A percentile compares a stretch with the other conserved stretches of the same genome.
phyloP scores from a whole-genome alignment of 1,140 invertebrate genomes.

The Pantala flavescens region DNA sequence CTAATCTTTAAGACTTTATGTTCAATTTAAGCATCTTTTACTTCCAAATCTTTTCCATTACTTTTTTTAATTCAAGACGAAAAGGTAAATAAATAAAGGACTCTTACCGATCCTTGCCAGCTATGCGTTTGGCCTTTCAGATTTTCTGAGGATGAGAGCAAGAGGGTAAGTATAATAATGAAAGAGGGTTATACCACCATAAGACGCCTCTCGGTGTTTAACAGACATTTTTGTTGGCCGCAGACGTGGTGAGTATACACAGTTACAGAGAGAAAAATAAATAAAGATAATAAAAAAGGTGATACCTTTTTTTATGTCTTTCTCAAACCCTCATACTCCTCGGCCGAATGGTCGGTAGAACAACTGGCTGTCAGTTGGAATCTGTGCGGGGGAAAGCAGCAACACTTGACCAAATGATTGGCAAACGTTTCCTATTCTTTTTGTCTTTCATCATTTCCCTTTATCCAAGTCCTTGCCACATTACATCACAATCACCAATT shows the following conservation, averaged over 20 bases:
- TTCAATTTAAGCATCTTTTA: neutral
- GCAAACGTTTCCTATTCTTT: neutral
- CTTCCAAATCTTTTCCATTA: neutral
- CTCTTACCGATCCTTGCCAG: neutral
- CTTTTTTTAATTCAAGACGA: neutral
- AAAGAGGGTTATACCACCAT: slow-evolving; percentile 9
- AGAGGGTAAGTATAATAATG: slow-evolving; percentile 7
- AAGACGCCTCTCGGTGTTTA: slow-evolving; percentile 6
- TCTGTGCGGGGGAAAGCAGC: slow-evolving; percentile 1
- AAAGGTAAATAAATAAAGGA: slow-evolving; percentile 4
- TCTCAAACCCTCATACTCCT: slow-evolving; percentile 8
- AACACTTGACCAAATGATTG: neutral
- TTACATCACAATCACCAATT: neutral
- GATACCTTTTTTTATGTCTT: slow-evolving; percentile 8
- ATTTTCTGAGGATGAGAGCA: neutral
- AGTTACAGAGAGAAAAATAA: slow-evolving; percentile 10
- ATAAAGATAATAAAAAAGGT: slow-evolving; percentile 10
- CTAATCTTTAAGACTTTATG: neutral
- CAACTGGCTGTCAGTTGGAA: slow-evolving; percentile 7
- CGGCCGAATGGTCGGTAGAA: neutral
- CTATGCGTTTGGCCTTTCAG: slow-evolving; percentile 8
- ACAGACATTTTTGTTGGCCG: neutral
- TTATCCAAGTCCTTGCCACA: neutral
- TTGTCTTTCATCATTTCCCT: slow-evolving; percentile 2
- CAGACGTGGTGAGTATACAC: slow-evolving; percentile 3